phyloP scores from a whole-genome alignment of 2,888 invertebrate species.

The Stenoptilia bipunctidactyla region DNA sequence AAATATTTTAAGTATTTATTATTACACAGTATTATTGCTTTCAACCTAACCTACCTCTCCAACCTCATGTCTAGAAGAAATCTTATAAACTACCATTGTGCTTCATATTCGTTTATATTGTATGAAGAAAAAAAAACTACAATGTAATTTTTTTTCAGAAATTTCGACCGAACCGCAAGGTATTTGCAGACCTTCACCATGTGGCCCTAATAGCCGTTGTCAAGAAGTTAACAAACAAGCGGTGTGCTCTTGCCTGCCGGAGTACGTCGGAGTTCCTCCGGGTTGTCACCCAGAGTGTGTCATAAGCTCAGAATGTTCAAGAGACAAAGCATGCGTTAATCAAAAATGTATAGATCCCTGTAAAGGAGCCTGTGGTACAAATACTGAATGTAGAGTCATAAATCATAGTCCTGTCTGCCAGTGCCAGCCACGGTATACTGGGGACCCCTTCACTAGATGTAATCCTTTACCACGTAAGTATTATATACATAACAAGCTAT shows the following conservation, averaged over 20 bases:
- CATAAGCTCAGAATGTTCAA: conserved; percentile 80
- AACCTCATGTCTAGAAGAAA: too few species aligned
- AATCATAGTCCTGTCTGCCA: conserved; percentile 86
- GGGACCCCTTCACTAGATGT: conserved; percentile 77
- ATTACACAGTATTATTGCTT: too few species aligned
- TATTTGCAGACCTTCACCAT: conserved; percentile 79
- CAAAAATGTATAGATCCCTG: conserved; percentile 86
- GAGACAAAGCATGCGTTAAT: conserved; percentile 79
- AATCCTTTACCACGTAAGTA: conserved; percentile 64
- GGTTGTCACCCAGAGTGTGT: conserved; percentile 84
- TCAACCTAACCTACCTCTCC: too few species aligned
- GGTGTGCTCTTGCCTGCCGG: conserved; percentile 80
- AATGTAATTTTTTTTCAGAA: conserved; percentile 17
- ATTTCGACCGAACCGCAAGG: conserved; percentile 17
- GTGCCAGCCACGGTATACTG: conserved; percentile 75
- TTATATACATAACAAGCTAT: too few species aligned
- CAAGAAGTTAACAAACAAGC: conserved; percentile 79
- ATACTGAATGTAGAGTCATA: conserved; percentile 79
- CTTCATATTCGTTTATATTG: too few species aligned
- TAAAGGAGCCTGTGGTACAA: conserved; percentile 75
- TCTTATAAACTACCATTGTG: conserved; percentile 4
- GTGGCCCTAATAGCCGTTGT: conserved; percentile 83
- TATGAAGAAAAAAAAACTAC: conserved; percentile 33
- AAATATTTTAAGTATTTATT: too few species aligned
- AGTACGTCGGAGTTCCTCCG: conserved; percentile 79